Evolutionary conservation across 2,888 invertebrate genomes (phyloP).

Genomic region (Macroteleia sp.): DNA sequence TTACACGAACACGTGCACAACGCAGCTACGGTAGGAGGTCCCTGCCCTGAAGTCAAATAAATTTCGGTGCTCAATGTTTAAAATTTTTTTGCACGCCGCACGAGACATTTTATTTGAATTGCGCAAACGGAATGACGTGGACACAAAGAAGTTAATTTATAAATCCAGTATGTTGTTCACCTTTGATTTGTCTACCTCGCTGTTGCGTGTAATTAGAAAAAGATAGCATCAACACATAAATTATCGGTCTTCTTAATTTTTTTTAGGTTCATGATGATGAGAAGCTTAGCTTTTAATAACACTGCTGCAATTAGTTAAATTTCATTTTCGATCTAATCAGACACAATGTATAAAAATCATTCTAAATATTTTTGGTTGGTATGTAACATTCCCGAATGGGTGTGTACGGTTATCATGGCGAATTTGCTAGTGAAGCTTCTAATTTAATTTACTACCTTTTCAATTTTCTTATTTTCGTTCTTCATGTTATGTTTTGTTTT

Average conservation of each 20-base stretch:
- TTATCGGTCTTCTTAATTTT: not conserved
- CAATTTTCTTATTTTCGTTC: too few relatives aligned
- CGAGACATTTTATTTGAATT: constrained; percentile 22
- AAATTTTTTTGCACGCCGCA: constrained; percentile 15
- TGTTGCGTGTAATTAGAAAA: not conserved
- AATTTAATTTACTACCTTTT: too few relatives aligned
- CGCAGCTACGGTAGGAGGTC: constrained; percentile 34
- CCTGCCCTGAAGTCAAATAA: constrained; percentile 14
- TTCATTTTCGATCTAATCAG: too few relatives aligned
- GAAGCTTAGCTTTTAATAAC: too few relatives aligned
- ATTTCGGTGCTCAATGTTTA: constrained; percentile 23
- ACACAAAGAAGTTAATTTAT: not conserved
- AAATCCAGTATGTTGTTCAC: not conserved
- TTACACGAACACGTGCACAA: constrained; percentile 3
- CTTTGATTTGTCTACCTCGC: not conserved
- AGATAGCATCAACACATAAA: not conserved
- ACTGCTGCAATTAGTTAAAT: too few relatives aligned
- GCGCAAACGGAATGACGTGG: not conserved
- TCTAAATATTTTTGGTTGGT: too few relatives aligned
- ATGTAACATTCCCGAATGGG: too few relatives aligned
- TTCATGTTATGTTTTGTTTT: too few relatives aligned
- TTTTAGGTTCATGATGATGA: not conserved
- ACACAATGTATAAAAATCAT: too few relatives aligned
- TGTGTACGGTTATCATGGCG: too few relatives aligned
- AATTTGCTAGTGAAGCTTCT: too few relatives aligned